These are phyloP conservation scores for Penaeus vannamei DNA, from an alignment of 1,140 invertebrate species.

Conservation along the genomic window DNA sequence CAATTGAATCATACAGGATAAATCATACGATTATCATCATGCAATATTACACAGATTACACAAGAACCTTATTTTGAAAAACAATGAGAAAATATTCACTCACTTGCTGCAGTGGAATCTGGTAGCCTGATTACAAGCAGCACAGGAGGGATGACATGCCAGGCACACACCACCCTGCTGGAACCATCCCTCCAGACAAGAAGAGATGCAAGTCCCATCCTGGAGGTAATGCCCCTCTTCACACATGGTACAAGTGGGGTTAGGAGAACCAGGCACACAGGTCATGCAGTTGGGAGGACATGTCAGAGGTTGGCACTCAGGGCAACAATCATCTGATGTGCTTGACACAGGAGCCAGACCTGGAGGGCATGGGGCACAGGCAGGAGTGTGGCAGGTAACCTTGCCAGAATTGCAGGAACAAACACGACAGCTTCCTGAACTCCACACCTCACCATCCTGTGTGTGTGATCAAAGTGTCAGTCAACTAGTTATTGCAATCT, in stretches of 20 bases:
- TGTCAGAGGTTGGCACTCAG: slow-evolving; percentile 33
- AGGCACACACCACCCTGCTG: slow-evolving; percentile 22
- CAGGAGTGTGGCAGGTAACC: slow-evolving; percentile 44
- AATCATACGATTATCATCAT: not conserved
- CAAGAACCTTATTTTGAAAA: not conserved
- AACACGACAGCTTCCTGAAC: slow-evolving; percentile 39
- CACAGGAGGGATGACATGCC: slow-evolving; percentile 43
- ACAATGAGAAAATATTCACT: not conserved
- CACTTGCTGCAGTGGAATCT: slow-evolving; percentile 54
- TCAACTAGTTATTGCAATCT: too few relatives aligned
- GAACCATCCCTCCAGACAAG: slow-evolving; percentile 34
- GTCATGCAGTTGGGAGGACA: slow-evolving; percentile 22
- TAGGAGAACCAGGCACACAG: not conserved
- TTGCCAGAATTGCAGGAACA: slow-evolving; percentile 47
- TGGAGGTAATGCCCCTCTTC: slow-evolving; percentile 20
- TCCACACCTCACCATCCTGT: slow-evolving; percentile 56
- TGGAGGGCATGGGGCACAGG: slow-evolving; percentile 39
- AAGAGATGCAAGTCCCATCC: slow-evolving; percentile 40
- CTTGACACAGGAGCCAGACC: slow-evolving; percentile 16
- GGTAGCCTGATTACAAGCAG: slow-evolving; percentile 39
- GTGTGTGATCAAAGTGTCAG: not conserved
- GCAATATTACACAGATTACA: not conserved
- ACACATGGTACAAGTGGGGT: slow-evolving; percentile 21
- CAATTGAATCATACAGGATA: too few relatives aligned
- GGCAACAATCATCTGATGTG: slow-evolving; percentile 37